phyloP scores from a whole-genome alignment of 2,888 invertebrate genomes.

The Drosophila mercatorum region DNA sequence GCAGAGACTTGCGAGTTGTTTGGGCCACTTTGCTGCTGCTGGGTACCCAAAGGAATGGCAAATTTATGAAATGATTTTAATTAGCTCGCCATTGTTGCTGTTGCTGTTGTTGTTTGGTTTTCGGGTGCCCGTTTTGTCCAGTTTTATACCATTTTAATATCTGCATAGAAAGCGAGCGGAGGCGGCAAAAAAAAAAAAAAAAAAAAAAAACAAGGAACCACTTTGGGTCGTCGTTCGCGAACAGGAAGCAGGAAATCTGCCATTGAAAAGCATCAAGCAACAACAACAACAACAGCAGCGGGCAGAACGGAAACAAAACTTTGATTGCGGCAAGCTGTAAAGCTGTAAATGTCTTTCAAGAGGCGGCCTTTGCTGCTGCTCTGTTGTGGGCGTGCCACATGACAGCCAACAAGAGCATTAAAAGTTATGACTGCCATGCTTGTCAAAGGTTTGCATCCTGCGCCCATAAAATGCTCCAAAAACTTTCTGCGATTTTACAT shows the following conservation, averaged over 20 bases:
- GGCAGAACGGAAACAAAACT: conserved; percentile 45
- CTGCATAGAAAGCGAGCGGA: conserved; percentile 29
- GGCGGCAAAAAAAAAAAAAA: background rate
- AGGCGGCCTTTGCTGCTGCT: background rate
- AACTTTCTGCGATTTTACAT: conserved; percentile 52
- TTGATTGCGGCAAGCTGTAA: conserved; percentile 74
- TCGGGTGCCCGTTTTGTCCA: conserved; percentile 35
- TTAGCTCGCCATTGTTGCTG: conserved; percentile 56
- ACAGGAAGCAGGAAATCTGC: conserved; percentile 68
- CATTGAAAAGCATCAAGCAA: conserved; percentile 72
- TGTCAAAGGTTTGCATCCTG: conserved; percentile 66
- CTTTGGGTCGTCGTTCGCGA: conserved; percentile 25
- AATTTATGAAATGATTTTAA: conserved; percentile 78
- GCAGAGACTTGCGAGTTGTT: conserved; percentile 42
- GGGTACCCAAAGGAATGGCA: conserved; percentile 62
- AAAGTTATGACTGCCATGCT: conserved; percentile 73
- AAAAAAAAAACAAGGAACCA: conserved; percentile 23
- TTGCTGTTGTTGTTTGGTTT: conserved; percentile 30
- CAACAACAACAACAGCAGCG: conserved; percentile 29
- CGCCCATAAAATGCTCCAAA: conserved; percentile 51
- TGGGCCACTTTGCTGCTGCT: conserved; percentile 37
- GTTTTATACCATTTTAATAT: conserved; percentile 62
- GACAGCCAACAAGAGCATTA: conserved; percentile 61
- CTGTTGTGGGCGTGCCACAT: conserved; percentile 49
- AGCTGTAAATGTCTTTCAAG: conserved; percentile 60